phyloP scores from a whole-genome alignment of 2,888 invertebrate genomes.

The Frankliniella fusca region DNA sequence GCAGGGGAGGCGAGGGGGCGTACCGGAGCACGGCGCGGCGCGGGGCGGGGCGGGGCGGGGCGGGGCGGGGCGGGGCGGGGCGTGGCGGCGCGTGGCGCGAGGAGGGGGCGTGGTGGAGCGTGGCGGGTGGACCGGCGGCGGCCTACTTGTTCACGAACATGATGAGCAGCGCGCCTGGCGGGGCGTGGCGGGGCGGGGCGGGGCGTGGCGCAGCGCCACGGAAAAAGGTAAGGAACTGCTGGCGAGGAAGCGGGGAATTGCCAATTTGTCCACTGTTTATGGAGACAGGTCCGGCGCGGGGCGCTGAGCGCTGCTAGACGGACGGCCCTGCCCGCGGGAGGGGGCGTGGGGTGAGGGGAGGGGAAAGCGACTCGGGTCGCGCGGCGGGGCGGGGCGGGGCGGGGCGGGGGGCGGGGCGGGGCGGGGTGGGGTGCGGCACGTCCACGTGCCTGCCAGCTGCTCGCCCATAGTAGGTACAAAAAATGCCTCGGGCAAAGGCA shows the following conservation, averaged over 20 bases:
- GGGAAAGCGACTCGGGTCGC: too few relatives aligned
- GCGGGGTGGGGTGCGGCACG: too few relatives aligned
- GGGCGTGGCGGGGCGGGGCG: not conserved
- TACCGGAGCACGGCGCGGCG: not conserved
- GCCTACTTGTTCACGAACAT: conserved; percentile 24
- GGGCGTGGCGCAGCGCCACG: not conserved
- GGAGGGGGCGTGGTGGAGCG: not conserved
- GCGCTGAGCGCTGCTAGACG: not conserved
- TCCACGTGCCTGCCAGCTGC: too few relatives aligned
- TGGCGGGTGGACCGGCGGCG: not conserved
- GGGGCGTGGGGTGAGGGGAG: not conserved
- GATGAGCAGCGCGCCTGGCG: not conserved
- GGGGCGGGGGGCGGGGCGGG: not conserved
- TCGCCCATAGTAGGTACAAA: too few relatives aligned
- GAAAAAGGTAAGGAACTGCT: not conserved
- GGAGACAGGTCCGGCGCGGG: not conserved
- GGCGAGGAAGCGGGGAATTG: not conserved
- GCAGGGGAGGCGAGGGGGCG: too few relatives aligned
- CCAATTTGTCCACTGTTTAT: not conserved
- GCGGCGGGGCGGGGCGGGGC: not conserved
- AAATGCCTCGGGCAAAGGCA: too few relatives aligned
- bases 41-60: not conserved
- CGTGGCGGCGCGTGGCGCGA: not conserved
- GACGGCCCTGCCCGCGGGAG: not conserved
- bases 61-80: not conserved